Base-by-base conservation (phyloP, 2,113 vertebrate genomes). In the Apistogramma diplotaenia region DNA sequence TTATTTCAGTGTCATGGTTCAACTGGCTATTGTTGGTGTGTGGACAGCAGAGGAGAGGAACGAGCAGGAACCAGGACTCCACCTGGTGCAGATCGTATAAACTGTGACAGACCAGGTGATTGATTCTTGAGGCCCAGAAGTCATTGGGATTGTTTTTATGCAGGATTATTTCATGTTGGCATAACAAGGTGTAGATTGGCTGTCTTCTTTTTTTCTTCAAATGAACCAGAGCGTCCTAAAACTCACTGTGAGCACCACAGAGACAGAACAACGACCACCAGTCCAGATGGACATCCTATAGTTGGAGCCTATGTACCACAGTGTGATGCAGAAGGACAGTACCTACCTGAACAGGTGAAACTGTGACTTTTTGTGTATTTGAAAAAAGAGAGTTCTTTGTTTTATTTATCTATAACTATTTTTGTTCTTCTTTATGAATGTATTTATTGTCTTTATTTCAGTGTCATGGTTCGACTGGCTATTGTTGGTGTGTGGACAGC, bases 21-120 rank as follows among this genome's bases (percentile, higher is more conserved):
- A 71, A 95, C 94, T 0, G 97, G 97, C 58, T 81, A 97, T 62
- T 97, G 97, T 84, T 98, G 97, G 96, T 98, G 97, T 0, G 97
- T 98, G 85, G 95, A 96, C 4, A 59, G 10, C 0, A 65, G 88
- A 0, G 97, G 97, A 13, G 93, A 94, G 59, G 97, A 97, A 89
- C 92, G 95, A 56, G 74, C 93, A 0, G 96, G 96, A 18, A 98
- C 96, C 1, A 93, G 94, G 57, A 96, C 92, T 0, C 85, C 89
- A 0, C 95, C 96, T 0, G 95, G 96, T 54, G 85, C 86, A 9
- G 59, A 91, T 0, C 89, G 77, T 0, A 91, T 81, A 0, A 89
- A 84, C 84, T 97, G 96, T 1, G 74, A 94, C 43, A 88, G 65
- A 54, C 90, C 93, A 94, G 96, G 97, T 97, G 46, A 87, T 7